Percentiles rank a stretch among this genome's conserved stretches.
Conservation (phyloP, 2,113 vertebrate species). For the Cettia cetti region DNA sequence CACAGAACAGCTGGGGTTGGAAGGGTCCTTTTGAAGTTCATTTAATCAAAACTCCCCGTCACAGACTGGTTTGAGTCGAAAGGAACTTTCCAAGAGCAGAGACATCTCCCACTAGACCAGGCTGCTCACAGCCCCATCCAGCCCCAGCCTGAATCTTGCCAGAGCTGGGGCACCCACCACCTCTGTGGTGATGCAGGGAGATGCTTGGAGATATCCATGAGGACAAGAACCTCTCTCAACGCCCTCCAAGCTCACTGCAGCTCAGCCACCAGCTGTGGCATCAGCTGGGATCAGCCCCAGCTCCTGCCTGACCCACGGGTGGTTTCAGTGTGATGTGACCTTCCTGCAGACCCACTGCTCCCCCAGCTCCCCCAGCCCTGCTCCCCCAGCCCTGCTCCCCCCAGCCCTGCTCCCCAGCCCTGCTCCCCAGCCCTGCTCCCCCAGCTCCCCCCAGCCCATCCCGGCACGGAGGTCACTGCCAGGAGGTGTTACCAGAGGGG, state of each 20-base stretch:
- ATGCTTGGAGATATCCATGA: background rate
- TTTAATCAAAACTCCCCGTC: background rate
- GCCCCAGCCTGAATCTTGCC: background rate
- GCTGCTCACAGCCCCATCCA: background rate
- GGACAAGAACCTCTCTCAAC: background rate
- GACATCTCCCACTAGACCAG: background rate
- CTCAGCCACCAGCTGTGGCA: background rate
- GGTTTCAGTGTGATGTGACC: background rate
- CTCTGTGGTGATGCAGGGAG: background rate
- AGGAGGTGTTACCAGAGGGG: background rate
- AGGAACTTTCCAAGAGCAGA: background rate
- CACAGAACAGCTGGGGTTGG: background rate
- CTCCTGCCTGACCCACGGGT: fast-evolving
- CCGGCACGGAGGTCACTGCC: background rate
- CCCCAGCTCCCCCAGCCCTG: no score
- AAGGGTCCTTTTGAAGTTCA: background rate
- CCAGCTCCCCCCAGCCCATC: background rate
- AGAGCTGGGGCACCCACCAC: no score
- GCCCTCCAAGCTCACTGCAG: background rate
- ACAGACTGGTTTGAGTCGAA: background rate
- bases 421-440: no score
- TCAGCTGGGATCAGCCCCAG: background rate
- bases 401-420: no score
- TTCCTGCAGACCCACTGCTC: background rate
- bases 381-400: no score